Evolutionary conservation across 2,113 vertebrate species (phyloP).

Genomic region (Sander lucioperca): DNA sequence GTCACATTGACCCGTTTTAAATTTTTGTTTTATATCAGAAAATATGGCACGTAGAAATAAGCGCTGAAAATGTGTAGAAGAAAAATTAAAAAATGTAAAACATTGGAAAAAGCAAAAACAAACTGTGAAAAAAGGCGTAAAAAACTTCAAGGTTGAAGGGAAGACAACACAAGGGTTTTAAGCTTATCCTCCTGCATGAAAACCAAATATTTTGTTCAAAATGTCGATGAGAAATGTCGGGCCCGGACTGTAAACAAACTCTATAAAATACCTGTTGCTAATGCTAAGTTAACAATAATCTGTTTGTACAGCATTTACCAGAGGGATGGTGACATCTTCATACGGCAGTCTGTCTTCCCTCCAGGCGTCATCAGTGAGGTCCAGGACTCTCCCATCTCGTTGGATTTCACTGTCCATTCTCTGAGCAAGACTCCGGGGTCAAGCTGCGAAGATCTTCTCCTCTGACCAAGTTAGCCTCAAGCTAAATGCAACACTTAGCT

Average conservation of each 20-base stretch:
- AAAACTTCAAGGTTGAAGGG: no score
- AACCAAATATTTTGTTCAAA: neutral
- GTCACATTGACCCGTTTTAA: no score
- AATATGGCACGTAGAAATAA: no score
- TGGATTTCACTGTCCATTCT: conserved; percentile 98
- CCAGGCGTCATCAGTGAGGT: conserved; percentile 97
- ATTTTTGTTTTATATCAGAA: no score
- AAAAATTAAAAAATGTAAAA: no score
- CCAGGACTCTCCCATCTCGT: conserved; percentile 95
- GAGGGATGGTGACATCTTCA: conserved; percentile 95
- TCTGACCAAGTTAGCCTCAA: neutral
- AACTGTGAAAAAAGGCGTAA: no score
- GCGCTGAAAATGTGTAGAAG: no score
- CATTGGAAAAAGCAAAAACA: no score
- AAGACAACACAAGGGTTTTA: no score
- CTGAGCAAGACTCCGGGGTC: no score
- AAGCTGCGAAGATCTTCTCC: neutral
- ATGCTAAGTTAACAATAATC: neutral
- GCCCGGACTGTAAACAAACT: neutral
- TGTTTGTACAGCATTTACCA: conserved; percentile 83
- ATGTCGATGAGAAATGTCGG: neutral
- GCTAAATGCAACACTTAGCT: neutral
- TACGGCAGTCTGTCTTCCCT: conserved; percentile 96
- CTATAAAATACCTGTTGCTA: neutral
- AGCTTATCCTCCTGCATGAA: neutral